A percentile compares a stretch with the other conserved stretches of the same genome.
Conservation (phyloP, 1,140 invertebrate species). For the Megathymus violae region DNA sequence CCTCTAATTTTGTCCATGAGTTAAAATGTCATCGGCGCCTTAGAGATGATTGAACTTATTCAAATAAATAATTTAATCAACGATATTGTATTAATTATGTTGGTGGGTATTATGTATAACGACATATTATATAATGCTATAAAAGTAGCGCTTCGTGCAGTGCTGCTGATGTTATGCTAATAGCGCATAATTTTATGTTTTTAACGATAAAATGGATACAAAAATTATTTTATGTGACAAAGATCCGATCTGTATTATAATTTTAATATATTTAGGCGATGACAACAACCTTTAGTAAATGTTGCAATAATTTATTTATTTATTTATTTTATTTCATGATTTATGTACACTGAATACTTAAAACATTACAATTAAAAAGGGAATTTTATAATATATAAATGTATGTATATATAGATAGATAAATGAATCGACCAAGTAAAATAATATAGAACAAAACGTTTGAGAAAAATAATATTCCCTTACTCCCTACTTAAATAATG, state of each 20-base stretch:
- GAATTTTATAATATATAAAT: too few relatives aligned
- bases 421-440: too few relatives aligned
- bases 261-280: neutral
- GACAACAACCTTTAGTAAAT: conserved; percentile 12
- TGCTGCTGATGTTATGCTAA: conserved; percentile 2
- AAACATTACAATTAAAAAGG: too few relatives aligned
- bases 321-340: too few relatives aligned
- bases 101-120: neutral
- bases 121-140: neutral
- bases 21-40: neutral
- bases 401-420: too few relatives aligned
- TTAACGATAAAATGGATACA: neutral
- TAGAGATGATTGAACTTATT: neutral
- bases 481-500: too few relatives aligned
- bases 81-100: conserved; percentile 16
- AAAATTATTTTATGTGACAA: neutral
- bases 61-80: conserved; percentile 25
- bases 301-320: conserved; percentile 35
- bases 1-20: too few relatives aligned
- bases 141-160: neutral
- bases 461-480: too few relatives aligned
- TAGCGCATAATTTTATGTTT: neutral
- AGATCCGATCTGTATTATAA: neutral
- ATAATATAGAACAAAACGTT: too few relatives aligned
- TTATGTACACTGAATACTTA: too few relatives aligned